Evolutionary conservation across 2,888 invertebrate genomes (phyloP).

Genomic region (Chironomus tentans): DNA sequence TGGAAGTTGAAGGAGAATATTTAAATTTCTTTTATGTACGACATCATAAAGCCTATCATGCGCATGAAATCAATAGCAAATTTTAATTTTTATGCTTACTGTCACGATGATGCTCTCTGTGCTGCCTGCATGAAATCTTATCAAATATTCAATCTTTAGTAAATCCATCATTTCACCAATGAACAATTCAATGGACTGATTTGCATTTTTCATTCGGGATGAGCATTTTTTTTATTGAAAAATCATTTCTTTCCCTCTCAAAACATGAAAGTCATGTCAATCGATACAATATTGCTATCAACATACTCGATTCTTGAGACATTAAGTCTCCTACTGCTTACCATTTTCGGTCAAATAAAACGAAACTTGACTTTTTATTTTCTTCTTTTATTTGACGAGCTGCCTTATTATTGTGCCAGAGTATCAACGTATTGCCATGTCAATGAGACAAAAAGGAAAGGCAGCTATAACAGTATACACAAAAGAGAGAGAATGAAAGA

Average conservation of each 20-base stretch:
- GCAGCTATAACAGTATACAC: background rate
- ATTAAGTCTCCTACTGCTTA: background rate
- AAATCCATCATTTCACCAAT: conserved; percentile 21
- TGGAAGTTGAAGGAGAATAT: background rate
- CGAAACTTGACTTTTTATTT: background rate
- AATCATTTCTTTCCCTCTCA: conserved; percentile 1
- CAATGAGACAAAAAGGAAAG: background rate
- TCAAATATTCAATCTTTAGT: conserved; percentile 21
- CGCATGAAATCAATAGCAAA: conserved; percentile 10
- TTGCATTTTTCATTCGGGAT: conserved; percentile 13
- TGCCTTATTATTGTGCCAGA: background rate
- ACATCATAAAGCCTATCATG: background rate
- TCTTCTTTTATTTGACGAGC: background rate
- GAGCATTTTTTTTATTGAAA: conserved; percentile 15
- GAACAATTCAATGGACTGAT: conserved; percentile 7
- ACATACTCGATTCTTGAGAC: background rate
- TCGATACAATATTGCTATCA: background rate
- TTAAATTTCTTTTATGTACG: conserved; percentile 1
- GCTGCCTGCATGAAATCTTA: background rate
- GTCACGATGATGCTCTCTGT: background rate
- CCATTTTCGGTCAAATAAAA: background rate
- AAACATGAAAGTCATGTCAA: background rate
- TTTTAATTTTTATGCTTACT: conserved; percentile 20
- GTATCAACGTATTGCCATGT: background rate
- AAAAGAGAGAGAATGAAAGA: background rate